These are phyloP conservation scores for Acrobasis repandana DNA, from an alignment of 2,888 invertebrate genomes.

Conservation along the genomic window DNA sequence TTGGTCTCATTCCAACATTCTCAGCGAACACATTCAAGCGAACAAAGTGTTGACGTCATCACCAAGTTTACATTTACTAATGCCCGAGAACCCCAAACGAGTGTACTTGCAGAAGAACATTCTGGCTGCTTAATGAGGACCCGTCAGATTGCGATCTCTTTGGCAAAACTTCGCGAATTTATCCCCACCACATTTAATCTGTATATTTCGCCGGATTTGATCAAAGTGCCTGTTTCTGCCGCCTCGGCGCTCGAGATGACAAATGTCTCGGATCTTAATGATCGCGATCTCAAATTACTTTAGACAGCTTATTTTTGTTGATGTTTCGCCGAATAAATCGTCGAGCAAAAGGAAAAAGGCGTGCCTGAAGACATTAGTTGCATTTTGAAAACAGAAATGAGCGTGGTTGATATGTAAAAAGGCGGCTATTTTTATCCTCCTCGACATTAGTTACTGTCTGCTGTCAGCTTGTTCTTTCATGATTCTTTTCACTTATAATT, in stretches of 20 bases:
- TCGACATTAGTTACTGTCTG: constrained; percentile 10
- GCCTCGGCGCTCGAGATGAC: constrained; percentile 9
- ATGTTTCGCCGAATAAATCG: constrained; percentile 5
- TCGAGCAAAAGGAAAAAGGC: constrained; percentile 12
- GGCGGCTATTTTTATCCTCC: constrained; percentile 3
- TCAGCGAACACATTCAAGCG: background rate
- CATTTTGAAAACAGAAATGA: constrained; percentile 1
- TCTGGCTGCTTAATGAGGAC: constrained; percentile 10
- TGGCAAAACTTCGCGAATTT: constrained; percentile 30
- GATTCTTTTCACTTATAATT: background rate
- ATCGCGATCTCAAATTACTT: constrained; percentile 16
- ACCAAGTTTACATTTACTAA: background rate
- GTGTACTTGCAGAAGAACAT: background rate
- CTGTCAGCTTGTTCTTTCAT: constrained; percentile 1
- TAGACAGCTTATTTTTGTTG: constrained; percentile 13
- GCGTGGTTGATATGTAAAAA: constrained; percentile 9
- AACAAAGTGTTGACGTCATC: constrained; percentile 6
- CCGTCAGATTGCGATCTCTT: constrained; percentile 33
- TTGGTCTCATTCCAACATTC: constrained; percentile 16
- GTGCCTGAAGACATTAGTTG: constrained; percentile 12
- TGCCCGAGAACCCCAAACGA: constrained; percentile 4
- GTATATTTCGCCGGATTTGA: constrained; percentile 22
- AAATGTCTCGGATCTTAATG: constrained; percentile 15
- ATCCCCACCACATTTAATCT: constrained; percentile 29
- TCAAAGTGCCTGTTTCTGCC: constrained; percentile 25